Base-by-base conservation (phyloP, 1,140 invertebrate genomes). In the Halesus radiatus region DNA sequence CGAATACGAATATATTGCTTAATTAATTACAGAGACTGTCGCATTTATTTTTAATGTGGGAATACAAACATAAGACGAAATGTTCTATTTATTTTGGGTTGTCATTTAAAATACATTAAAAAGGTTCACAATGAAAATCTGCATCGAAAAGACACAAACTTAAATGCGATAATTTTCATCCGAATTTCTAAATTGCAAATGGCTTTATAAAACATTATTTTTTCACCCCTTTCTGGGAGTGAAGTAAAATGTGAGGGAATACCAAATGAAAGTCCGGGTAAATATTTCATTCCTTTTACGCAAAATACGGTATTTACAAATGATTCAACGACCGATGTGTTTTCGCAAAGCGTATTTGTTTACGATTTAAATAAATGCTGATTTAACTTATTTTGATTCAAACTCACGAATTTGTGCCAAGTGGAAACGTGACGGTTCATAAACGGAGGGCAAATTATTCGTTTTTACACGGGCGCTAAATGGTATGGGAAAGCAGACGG, bases 311-410 rank as follows among this genome's bases (percentile, higher is more conserved):
- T 74, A 32, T 74, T 74, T 74, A 56, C 50, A 56, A 74, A 74
- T 74, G 10, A 74, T 74, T 74, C 15, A 45, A 45, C 23, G 15
- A 56, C 72, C 66, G 66, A 45, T n/a, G 72, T 74, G 22, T 74
- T 74, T 74, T 74, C n/a, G 50, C 16, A 74, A 74, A 74, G 20
- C 50, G 10, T 56, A 18, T 74, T 74, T 74, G 23, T 54, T 56
- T 74, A 58, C 23, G 23, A 18, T 74, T 74, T 74, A 74, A 70
- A 70, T 70, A 23, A 74, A 74, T 54, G 72, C 50, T 74, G 20
- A 74, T 54, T 56, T n/a, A 56, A 74, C 50, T 74, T 74, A 32
- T 26, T 74, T 56, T 18, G 53, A 56, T 74, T 74, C 50, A 74
- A 58, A 54, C 50, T 56, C 54, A 56, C 54, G 50, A 56, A 56